These are phyloP conservation scores for Rhinoraja longicauda DNA, from an alignment of 2,797 vertebrate genomes.

Conservation along the genomic window DNA sequence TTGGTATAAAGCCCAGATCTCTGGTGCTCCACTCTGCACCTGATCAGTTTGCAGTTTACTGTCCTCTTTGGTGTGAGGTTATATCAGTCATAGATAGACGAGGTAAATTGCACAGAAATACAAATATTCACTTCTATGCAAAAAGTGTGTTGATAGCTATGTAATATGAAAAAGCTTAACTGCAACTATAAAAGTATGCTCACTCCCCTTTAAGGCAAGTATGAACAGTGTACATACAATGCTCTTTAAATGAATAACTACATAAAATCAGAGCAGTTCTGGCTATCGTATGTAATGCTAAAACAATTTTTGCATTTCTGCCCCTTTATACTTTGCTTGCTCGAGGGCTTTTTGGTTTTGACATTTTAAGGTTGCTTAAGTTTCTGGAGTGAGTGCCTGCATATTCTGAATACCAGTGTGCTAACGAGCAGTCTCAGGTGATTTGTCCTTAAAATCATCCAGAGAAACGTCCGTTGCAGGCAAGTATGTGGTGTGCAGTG, in stretches of 20 bases:
- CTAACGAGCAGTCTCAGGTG: neutral
- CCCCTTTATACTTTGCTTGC: neutral
- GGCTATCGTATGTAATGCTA: neutral
- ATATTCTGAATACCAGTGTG: neutral
- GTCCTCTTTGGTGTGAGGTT: neutral
- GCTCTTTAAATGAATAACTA: neutral
- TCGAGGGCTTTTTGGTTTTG: neutral
- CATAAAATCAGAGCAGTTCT: neutral
- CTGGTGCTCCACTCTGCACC: no score
- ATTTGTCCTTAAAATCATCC: neutral
- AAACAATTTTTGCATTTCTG: neutral
- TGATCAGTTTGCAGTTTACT: neutral
- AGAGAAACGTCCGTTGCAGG: neutral
- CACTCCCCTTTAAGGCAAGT: neutral
- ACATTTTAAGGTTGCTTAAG: neutral
- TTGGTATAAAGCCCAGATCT: no score
- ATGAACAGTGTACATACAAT: neutral
- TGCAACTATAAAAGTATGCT: neutral
- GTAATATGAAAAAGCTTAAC: neutral
- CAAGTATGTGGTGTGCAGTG: neutral
- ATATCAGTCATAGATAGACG: neutral
- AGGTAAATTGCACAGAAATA: neutral
- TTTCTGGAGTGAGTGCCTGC: neutral
- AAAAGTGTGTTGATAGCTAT: neutral
- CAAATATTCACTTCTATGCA: no score